Evolutionary conservation across 2,888 invertebrate species (phyloP), one percentile per base, ranked within the genome.

Genomic region (Notodonta ziczac): DNA sequence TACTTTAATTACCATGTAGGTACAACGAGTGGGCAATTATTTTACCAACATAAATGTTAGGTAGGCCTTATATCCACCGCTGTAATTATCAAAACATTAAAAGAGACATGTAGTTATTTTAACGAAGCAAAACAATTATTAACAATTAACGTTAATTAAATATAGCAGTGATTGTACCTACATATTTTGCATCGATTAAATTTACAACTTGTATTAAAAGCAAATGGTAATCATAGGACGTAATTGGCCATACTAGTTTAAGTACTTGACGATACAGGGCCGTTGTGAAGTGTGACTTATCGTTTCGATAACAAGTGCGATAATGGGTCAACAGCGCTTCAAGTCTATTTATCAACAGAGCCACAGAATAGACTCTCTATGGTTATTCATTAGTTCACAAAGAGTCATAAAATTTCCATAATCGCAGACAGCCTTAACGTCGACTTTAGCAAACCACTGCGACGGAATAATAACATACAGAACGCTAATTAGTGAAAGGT

Each of bases 351-450:
- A 78, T 78, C 73, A 79, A 76, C 74, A 77, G 76, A 75, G 73
- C 74, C 73, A 68, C 70, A 70, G 62, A 63, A 76, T 70, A 65
- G 63, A 61, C 73, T 76, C 63, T 76, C 73, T 76, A 80, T 69
- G 76, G 71, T 74, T 76, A 78, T 83, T 82, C 80, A 83, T 84
- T 80, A 81, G 74, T 75, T 82, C 63, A 71, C 76, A 73, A 81
- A 75, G 74, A 77, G 65, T 73, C 73, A 76, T 77, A 67, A 74
- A 73, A 81, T 80, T 77, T 75, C 78, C 81, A 84, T 83, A 81
- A 79, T 76, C 74, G 75, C 79, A 77, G 67, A 76, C 69, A 70
- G 70, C 71, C 70, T 76, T 77, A 72, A 73, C 72, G 72, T 62
- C 71, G 73, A 70, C 58, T 72, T 67, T 74, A 73, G 70, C 76